phyloP scores from a whole-genome alignment of 2,113 vertebrate genomes.

The Pseudonaja textilis region DNA sequence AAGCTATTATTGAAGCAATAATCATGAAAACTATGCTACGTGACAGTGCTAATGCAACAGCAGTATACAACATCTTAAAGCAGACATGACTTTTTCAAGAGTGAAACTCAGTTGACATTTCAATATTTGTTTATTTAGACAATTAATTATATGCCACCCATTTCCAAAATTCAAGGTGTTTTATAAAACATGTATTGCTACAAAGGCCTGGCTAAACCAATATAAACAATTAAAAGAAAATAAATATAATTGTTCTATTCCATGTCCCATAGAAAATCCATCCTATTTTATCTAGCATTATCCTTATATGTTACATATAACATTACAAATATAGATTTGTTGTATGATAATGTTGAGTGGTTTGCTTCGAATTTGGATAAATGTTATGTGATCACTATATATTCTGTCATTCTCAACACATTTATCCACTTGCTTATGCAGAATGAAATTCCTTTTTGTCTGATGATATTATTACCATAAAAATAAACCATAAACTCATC shows the following conservation, averaged over 20 bases:
- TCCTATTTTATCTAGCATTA: background rate
- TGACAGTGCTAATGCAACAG: background rate
- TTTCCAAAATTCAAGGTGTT: background rate
- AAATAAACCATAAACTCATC: too few species aligned
- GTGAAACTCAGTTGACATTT: background rate
- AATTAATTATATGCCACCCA: background rate
- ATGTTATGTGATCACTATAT: too few species aligned
- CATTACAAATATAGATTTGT: too few species aligned
- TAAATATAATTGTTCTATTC: too few species aligned
- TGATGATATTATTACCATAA: too few species aligned
- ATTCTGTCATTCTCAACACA: too few species aligned
- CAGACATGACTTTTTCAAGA: background rate
- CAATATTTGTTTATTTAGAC: background rate
- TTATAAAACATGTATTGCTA: background rate
- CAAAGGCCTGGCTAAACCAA: background rate
- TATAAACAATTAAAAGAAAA: background rate
- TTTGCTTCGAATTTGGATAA: too few species aligned
- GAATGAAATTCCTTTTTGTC: too few species aligned
- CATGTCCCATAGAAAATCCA: background rate
- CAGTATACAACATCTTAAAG: background rate
- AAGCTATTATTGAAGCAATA: background rate
- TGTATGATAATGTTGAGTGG: too few species aligned
- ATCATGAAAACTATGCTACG: background rate
- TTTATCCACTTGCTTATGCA: background rate
- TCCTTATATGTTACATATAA: background rate